Conservation (phyloP, 1,140 invertebrate genomes). For the Habropoda laboriosa region DNA sequence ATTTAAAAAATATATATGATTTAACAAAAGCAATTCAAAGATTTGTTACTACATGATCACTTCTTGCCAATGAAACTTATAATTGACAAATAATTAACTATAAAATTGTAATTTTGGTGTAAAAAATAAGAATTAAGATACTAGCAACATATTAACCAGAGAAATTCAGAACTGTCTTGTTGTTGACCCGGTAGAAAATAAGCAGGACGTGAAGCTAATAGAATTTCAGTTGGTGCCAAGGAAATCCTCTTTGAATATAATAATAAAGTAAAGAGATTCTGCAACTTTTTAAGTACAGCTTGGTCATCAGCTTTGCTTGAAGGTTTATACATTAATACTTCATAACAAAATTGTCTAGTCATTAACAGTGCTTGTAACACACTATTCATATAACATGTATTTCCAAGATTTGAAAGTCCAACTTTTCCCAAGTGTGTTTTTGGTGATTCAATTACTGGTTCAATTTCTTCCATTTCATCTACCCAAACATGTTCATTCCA, state of each 20-base stretch:
- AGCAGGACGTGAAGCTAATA: conserved; percentile 86
- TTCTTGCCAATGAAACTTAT: background rate
- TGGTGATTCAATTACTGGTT: conserved; percentile 53
- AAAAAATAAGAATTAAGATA: conserved; percentile 35
- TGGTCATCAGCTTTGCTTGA: conserved; percentile 70
- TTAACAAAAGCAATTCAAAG: conserved; percentile 5
- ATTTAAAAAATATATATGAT: background rate
- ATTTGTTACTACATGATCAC: background rate
- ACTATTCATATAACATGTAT: conserved; percentile 95
- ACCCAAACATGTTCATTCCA: conserved; percentile 64
- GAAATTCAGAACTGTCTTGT: conserved; percentile 94
- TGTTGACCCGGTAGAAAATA: conserved; percentile 90
- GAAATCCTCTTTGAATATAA: conserved; percentile 85
- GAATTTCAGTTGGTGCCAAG: conserved; percentile 87
- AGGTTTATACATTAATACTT: conserved; percentile 73
- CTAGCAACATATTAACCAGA: conserved; percentile 83
- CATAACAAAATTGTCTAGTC: conserved; percentile 88
- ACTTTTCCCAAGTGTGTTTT: conserved; percentile 82
- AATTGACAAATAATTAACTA: conserved; percentile 1
- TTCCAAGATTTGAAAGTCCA: conserved; percentile 92
- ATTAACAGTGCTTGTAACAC: conserved; percentile 91
- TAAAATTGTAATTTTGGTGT: conserved; percentile 7
- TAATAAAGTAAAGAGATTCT: conserved; percentile 89
- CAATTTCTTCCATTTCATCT: conserved; percentile 62
- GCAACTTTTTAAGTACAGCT: conserved; percentile 86